Base-by-base conservation (phyloP, 2,113 vertebrate species). In the Chloroceryle aenea region DNA sequence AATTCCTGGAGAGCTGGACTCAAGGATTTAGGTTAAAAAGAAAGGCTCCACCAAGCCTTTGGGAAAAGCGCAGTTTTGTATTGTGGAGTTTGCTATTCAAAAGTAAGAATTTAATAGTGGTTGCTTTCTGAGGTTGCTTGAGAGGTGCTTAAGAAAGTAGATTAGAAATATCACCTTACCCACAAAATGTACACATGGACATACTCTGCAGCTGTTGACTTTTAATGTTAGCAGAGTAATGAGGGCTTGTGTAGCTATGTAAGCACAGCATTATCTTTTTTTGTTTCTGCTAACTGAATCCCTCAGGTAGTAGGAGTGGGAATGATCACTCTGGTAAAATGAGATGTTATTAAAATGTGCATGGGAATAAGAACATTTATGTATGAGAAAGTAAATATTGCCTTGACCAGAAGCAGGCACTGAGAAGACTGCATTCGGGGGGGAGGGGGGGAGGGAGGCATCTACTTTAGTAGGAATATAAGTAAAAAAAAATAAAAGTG, bases 341-440 rank as follows among this genome's bases (percentile, higher is more conserved):
- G 11, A 93, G 83, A 63, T 76, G 94, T 61, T 69, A 84, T 91
- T 87, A 81, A 74, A 69, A 20, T 25, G 16, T 87, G 69, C 85
- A 71, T 58, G 56, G 72, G 40, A 85, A 94, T 75, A 88, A 66
- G 63, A 95, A 93, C 75, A 77, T 95, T 95, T 97, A 75, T 74
- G 34, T 72, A 88, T 85, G 72, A 97, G 79, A 94, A 95, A 95
- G 87, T 48, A 90, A 92, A 34, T 23, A 66, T 14, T 93, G 85
- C 93, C 90, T 82, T 76, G 79, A 97, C 97, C 93, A 96, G 78
- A 85, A 91, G 79, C 66, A 87, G 77, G 66, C 91, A 58, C 95
- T 97, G 80, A 93, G 85, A 96, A 89, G 67, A 89, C 72, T 87
- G 87, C 43, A 58, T 48, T 20, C 12, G 9, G 38, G 30, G 42